Percentiles rank a stretch among this genome's conserved stretches.
Evolutionary conservation across 2,113 vertebrate species (phyloP).

Genomic region (Taurulus bubalis): DNA sequence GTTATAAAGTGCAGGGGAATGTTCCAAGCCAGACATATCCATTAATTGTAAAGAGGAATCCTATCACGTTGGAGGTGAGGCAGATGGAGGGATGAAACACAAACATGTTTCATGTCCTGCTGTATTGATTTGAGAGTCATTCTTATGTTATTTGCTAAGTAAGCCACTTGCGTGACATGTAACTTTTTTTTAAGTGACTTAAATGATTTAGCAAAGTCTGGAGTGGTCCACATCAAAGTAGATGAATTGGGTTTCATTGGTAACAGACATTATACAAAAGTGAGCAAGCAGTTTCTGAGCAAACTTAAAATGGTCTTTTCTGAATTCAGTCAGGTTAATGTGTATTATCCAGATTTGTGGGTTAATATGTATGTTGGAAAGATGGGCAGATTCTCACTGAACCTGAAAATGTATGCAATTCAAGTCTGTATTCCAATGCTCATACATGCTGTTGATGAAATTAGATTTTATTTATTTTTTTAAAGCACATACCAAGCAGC

Average conservation of each 20-base stretch:
- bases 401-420: background rate
- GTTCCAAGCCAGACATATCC: constrained; percentile 52
- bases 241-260: background rate
- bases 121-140: constrained; percentile 56
- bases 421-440: background rate
- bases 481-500: constrained; percentile 23
- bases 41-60: constrained; percentile 62
- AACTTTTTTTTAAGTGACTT: constrained; percentile 21
- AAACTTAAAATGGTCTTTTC: background rate
- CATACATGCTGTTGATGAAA: background rate
- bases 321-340: constrained; percentile 1
- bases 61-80: constrained; percentile 25
- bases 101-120: constrained; percentile 36
- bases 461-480: constrained; percentile 12
- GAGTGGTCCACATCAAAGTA: constrained; percentile 18
- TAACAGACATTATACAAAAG: background rate
- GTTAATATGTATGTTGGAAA: background rate
- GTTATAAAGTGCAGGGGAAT: constrained; percentile 59
- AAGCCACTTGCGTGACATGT: constrained; percentile 3
- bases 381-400: background rate
- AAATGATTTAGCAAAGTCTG: constrained; percentile 32
- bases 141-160: constrained; percentile 37
- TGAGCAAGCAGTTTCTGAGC: constrained; percentile 6
- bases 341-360: background rate
- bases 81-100: constrained; percentile 25